These are phyloP conservation scores for Petroica traversi DNA, from an alignment of 2,113 vertebrate species.

Conservation along the genomic window DNA sequence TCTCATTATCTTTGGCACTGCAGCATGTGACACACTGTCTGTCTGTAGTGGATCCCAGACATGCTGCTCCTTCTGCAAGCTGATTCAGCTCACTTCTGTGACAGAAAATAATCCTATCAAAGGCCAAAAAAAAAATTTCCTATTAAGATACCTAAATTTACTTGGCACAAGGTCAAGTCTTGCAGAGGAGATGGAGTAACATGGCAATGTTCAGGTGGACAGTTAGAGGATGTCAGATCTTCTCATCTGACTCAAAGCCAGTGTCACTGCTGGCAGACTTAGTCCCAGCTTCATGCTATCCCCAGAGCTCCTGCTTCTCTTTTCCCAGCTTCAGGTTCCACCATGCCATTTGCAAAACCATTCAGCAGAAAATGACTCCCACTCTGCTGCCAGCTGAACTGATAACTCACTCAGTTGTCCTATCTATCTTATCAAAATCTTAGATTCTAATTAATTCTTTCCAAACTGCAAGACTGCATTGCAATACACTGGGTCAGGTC, in stretches of 20 bases:
- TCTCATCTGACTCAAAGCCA: background rate
- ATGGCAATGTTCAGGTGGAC: background rate
- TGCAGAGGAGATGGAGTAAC: background rate
- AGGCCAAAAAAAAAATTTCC: background rate
- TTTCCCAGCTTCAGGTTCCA: background rate
- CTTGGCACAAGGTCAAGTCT: background rate
- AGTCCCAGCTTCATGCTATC: background rate
- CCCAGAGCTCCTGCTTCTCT: background rate
- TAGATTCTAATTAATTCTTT: background rate
- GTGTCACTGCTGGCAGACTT: background rate
- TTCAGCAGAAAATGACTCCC: background rate
- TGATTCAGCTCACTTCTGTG: background rate
- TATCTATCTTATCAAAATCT: background rate
- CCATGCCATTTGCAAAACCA: background rate
- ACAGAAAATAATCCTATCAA: background rate
- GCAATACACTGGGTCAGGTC: accelerated
- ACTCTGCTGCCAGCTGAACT: background rate
- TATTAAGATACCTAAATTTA: background rate
- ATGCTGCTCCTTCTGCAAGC: background rate
- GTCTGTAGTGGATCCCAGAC: background rate
- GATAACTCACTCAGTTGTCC: background rate
- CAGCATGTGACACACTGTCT: background rate
- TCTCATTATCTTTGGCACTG: background rate
- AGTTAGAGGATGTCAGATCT: background rate
- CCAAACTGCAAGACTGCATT: background rate